Conservation (phyloP, 2,888 invertebrate genomes). For the Graphium colonna region DNA sequence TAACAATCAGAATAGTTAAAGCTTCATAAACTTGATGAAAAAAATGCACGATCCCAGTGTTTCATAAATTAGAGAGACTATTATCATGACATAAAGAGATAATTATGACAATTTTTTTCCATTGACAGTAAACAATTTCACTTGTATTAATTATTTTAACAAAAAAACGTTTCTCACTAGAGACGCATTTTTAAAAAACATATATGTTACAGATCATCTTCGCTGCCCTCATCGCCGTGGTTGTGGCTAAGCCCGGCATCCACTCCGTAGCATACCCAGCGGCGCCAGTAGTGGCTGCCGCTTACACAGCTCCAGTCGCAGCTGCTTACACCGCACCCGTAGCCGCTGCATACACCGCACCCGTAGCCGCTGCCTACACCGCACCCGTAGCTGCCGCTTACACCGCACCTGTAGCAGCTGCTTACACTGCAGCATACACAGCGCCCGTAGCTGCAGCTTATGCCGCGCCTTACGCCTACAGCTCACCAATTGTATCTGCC, state of each 20-base stretch:
- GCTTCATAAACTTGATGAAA: no score
- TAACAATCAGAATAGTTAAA: no score
- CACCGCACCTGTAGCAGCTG: constrained; percentile 49
- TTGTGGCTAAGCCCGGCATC: constrained; percentile 66
- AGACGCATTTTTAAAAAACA: no score
- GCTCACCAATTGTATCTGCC: constrained; percentile 15
- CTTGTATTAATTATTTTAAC: no score
- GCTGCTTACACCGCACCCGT: constrained; percentile 51
- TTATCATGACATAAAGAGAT: not conserved
- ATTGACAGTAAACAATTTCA: not conserved
- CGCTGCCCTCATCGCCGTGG: constrained; percentile 56
- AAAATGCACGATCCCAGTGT: no score
- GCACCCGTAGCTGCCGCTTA: constrained; percentile 54
- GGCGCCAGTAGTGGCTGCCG: constrained; percentile 41
- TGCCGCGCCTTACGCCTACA: constrained; percentile 37
- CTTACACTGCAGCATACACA: constrained; percentile 34
- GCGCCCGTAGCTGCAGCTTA: constrained; percentile 39
- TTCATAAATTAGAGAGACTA: no score
- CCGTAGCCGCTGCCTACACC: constrained; percentile 48
- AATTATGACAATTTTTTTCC: not conserved
- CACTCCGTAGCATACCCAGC: constrained; percentile 48
- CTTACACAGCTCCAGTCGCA: constrained; percentile 48
- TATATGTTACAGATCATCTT: constrained; percentile 51
- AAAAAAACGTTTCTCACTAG: no score
- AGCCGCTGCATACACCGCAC: constrained; percentile 58